Base-by-base conservation (phyloP, 1,140 invertebrate species). In the Trichonephila clavipes region DNA sequence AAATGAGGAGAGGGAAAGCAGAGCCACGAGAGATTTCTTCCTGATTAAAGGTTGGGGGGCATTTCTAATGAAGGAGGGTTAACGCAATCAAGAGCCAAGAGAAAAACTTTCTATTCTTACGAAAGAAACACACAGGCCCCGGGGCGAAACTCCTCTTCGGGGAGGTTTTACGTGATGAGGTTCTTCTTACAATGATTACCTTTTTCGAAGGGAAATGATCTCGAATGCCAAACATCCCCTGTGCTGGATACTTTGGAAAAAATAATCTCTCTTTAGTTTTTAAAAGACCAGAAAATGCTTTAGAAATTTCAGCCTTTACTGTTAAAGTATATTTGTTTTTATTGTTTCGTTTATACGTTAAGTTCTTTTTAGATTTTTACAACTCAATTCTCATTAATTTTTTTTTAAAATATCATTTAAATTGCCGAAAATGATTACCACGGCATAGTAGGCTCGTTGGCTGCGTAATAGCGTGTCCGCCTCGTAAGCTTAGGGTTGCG, bases 61-160 rank as follows among this genome's bases (percentile, higher is more conserved):
- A 85, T 85, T 85, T 85, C 82, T 85, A 85, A 85, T 85, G 82
- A 85, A 85, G 21, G 58, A 24, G n/a, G 82, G 44, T 58, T 85
- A 85, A 85, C 82, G 58, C 51, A 85, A 85, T 85, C 82, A 85
- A 24, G 44, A n/a, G 18, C 34, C 3, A 34, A 69, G 28, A 40
- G 34, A 77, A 77, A 72, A 77, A 77, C 72, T 77, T 77, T 40
- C 72, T 16, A 77, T 69, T 77, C 72, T 7, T 16, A 40, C 34
- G 18, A 77, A 77, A 28, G 72, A 77, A 77, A 77, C 72, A 40
- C 72, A 51, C 7, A 40, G 34, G 72, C 72, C 72, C 72, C 34
- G 16, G 1, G 28, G 72, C 72, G 3, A 40, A 77, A 77, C 24
- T 77, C 72, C 28, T 77, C 72, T 77, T 77, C 12, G 10, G 16